These are phyloP conservation scores for Asbolus verrucosus DNA, from an alignment of 1,140 invertebrate genomes.

Conservation along the genomic window DNA sequence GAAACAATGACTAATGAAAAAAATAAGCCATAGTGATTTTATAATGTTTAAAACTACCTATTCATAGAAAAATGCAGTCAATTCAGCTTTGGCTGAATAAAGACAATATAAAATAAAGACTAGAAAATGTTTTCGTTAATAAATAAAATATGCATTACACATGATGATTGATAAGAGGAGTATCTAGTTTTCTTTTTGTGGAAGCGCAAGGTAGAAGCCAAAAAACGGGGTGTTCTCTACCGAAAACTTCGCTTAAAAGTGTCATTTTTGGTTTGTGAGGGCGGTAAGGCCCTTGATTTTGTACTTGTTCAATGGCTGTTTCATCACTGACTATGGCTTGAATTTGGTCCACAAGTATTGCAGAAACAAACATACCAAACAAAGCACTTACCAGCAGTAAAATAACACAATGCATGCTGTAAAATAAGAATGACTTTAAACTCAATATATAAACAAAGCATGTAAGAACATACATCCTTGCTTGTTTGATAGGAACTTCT, in stretches of 20 bases:
- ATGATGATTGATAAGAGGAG: constrained; percentile 71
- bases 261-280: constrained; percentile 76
- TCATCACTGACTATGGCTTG: constrained; percentile 78
- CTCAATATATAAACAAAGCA: too few species aligned
- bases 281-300: constrained; percentile 76
- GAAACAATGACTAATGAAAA: too few species aligned
- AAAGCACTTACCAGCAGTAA: constrained; percentile 85
- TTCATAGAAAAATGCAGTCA: too few species aligned
- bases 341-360: constrained; percentile 91
- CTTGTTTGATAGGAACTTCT: constrained; percentile 76
- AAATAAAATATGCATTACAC: constrained; percentile 64
- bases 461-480: constrained; percentile 84
- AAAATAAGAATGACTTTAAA: constrained; percentile 62
- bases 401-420: constrained; percentile 87
- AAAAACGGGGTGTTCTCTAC: constrained; percentile 75
- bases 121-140: constrained; percentile 17
- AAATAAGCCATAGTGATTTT: too few species aligned
- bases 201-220: constrained; percentile 76
- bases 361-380: constrained; percentile 91
- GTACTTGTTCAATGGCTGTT: constrained; percentile 83
- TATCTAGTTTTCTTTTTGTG: constrained; percentile 68
- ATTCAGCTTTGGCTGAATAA: too few species aligned
- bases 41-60: too few species aligned
- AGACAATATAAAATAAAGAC: constrained; percentile 24
- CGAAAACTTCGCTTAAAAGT: constrained; percentile 84